phyloP scores from a whole-genome alignment of 2,797 vertebrate species.

The Lagorchestes hirsutus region DNA sequence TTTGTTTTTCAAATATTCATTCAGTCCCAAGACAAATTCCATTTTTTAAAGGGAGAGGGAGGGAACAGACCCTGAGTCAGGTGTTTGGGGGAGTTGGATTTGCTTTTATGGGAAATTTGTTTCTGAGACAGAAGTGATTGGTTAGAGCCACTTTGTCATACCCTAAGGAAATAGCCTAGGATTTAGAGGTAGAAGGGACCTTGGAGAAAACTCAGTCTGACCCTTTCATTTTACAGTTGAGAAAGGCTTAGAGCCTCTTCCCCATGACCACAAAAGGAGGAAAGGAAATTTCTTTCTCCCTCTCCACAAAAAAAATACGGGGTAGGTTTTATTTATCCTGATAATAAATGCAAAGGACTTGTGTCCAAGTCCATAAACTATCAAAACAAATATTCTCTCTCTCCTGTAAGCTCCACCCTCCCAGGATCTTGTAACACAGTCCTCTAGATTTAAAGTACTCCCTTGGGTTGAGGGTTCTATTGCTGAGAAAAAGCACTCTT shows the following conservation, averaged over 20 bases:
- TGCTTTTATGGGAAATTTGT: not conserved
- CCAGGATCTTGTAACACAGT: not conserved
- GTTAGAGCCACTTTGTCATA: not conserved
- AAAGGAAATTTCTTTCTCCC: not conserved
- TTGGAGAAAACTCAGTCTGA: not conserved
- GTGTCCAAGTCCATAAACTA: not conserved
- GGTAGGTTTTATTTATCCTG: not conserved
- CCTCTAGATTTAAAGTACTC: not conserved
- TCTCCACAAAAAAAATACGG: not conserved
- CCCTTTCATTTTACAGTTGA: not conserved
- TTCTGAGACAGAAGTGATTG: not conserved
- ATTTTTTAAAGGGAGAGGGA: conserved; percentile 10
- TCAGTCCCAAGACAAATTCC: conserved; percentile 57
- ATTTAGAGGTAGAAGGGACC: not conserved
- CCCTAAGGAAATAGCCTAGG: not conserved
- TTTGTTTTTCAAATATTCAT: conserved; percentile 72
- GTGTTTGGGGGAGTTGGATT: not conserved
- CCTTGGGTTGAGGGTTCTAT: not conserved
- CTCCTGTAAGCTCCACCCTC: not conserved
- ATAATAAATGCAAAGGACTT: not conserved
- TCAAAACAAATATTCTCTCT: not conserved
- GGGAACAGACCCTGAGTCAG: not conserved
- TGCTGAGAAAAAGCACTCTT: not conserved
- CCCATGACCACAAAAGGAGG: not conserved
- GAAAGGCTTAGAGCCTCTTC: not conserved